Conservation (phyloP, 92 coral and sea anemone species). For the Zoanthus gigantus region DNA sequence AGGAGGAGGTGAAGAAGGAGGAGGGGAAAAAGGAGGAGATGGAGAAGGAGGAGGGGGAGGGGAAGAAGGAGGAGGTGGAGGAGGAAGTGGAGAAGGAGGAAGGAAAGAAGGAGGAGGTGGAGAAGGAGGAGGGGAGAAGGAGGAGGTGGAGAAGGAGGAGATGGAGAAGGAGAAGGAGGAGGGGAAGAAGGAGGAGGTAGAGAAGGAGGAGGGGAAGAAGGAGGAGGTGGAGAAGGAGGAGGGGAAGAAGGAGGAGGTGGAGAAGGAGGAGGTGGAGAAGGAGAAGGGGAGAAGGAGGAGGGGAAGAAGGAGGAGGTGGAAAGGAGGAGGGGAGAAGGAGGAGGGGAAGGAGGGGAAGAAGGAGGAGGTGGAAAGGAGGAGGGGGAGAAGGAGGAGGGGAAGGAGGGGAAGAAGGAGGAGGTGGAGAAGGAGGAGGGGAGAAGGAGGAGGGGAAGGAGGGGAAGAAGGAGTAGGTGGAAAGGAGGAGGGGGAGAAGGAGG, state of each 20-base stretch:
- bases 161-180: neutral
- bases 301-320: too few species aligned
- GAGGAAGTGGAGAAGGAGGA: neutral
- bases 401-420: neutral
- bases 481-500: neutral
- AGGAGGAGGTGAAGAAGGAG: neutral
- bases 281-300: too few species aligned
- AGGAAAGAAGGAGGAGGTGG: neutral
- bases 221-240: neutral
- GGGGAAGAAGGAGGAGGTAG: neutral
- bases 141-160: neutral
- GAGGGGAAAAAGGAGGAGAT: neutral
- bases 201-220: neutral
- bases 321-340: neutral
- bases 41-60: neutral
- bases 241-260: neutral
- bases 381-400: neutral
- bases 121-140: neutral
- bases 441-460: neutral
- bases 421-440: neutral
- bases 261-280: too few species aligned
- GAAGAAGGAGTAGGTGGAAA: neutral
- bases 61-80: neutral
- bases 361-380: neutral
- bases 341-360: neutral